phyloP scores from a whole-genome alignment of 2,888 invertebrate species.

The Leptinotarsa rubiginosa region DNA sequence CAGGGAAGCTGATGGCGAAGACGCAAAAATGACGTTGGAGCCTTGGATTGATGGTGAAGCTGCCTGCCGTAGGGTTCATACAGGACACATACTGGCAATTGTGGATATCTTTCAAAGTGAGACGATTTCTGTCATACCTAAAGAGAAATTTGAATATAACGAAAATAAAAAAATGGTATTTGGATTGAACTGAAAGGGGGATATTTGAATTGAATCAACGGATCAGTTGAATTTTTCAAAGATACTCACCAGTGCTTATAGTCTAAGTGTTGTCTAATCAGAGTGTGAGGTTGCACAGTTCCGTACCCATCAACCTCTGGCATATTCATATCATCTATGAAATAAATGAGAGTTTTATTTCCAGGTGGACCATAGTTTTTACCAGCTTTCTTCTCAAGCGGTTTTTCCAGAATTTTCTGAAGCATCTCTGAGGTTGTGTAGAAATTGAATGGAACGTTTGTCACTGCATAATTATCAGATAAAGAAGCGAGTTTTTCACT shows the following conservation, averaged over 20 bases:
- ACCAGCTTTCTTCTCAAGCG: slow-evolving; percentile 94
- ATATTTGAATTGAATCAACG: background rate
- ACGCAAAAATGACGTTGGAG: slow-evolving; percentile 92
- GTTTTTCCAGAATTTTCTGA: slow-evolving; percentile 92
- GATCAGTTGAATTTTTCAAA: background rate
- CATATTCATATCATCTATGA: slow-evolving; percentile 98
- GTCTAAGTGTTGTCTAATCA: slow-evolving; percentile 95
- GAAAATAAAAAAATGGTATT: background rate
- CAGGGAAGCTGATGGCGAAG: slow-evolving; percentile 84
- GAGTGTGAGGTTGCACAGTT: slow-evolving; percentile 95
- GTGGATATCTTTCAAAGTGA: slow-evolving; percentile 92
- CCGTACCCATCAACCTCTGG: slow-evolving; percentile 92
- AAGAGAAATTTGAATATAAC: background rate
- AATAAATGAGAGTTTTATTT: slow-evolving; percentile 92
- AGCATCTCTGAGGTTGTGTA: slow-evolving; percentile 96
- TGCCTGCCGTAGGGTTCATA: slow-evolving; percentile 98
- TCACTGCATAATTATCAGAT: slow-evolving; percentile 87
- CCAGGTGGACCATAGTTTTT: slow-evolving; percentile 96
- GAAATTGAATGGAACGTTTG: slow-evolving; percentile 96
- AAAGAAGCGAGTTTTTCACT: slow-evolving; percentile 79
- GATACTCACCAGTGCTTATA: slow-evolving; percentile 85
- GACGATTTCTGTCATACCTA: slow-evolving; percentile 83
- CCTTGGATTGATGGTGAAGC: slow-evolving; percentile 95
- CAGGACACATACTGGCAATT: slow-evolving; percentile 97
- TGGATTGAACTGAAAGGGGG: too few relatives aligned